Percentiles rank a stretch among this genome's conserved stretches.
Conservation (phyloP, 1,140 invertebrate genomes). For the Drosophila hydei region DNA sequence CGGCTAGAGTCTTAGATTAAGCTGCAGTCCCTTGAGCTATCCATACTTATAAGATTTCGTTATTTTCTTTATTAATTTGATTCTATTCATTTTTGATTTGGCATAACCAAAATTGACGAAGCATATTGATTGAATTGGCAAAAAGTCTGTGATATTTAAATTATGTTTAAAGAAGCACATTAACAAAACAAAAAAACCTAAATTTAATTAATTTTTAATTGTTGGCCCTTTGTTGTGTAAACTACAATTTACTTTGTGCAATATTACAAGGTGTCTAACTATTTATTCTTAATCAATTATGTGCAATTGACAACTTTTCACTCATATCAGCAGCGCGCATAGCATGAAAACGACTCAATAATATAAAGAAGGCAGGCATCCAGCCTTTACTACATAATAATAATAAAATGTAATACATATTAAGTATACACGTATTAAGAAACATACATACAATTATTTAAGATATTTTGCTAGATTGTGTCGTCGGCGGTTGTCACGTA, state of each 20-base stretch:
- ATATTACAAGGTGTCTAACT: conserved; percentile 61
- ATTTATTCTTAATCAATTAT: conserved; percentile 56
- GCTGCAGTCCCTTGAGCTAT: conserved; percentile 13
- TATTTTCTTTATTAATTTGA: conserved; percentile 21
- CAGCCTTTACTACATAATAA: conserved; percentile 41
- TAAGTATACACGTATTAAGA: conserved; percentile 36
- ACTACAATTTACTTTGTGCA: conserved; percentile 65
- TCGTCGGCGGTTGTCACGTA: conserved; percentile 21
- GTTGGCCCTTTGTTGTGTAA: conserved; percentile 55
- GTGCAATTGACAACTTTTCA: conserved; percentile 65
- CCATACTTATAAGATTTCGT: conserved; percentile 12
- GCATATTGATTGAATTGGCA: conserved; percentile 76
- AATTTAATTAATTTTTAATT: conserved; percentile 64
- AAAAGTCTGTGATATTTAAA: conserved; percentile 81
- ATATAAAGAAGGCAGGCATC: conserved; percentile 10
- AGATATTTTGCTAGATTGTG: conserved; percentile 58
- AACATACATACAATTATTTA: conserved; percentile 26
- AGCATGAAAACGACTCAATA: conserved; percentile 35
- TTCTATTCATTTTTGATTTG: conserved; percentile 27
- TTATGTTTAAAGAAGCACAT: conserved; percentile 60
- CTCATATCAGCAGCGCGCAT: conserved; percentile 71
- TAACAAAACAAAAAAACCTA: conserved; percentile 47
- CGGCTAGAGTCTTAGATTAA: conserved; percentile 27
- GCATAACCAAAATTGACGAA: conserved; percentile 67
- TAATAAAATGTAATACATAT: conserved; percentile 48